Percentiles rank a stretch among this genome's conserved stretches.
These are phyloP conservation scores for Trinectes maculatus DNA, from an alignment of 2,113 vertebrate species.

Conservation along the genomic window DNA sequence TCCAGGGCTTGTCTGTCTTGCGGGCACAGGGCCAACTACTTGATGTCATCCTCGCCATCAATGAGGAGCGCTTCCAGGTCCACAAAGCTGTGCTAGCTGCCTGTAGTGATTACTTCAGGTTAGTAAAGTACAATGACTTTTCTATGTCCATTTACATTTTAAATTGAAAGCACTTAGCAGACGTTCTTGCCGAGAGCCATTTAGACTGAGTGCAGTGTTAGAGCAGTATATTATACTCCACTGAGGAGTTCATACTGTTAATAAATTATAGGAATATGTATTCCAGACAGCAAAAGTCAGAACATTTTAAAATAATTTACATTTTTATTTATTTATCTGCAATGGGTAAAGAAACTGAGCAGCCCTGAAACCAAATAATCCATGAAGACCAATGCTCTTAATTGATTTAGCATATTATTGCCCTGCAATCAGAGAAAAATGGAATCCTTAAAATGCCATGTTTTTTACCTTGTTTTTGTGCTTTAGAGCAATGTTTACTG, in stretches of 20 bases:
- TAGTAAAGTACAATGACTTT: constrained; percentile 43
- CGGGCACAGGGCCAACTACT: constrained; percentile 93
- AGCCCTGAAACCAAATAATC: no score
- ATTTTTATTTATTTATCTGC: neutral
- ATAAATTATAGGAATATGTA: no score
- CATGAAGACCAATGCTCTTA: neutral
- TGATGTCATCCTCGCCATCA: constrained; percentile 92
- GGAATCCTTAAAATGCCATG: neutral
- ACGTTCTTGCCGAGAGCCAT: constrained; percentile 1
- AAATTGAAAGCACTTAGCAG: constrained; percentile 32
- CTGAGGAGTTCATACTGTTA: no score
- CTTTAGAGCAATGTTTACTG: constrained; percentile 97
- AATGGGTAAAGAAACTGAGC: no score
- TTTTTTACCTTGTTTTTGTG: constrained; percentile 16
- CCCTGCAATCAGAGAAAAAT: neutral
- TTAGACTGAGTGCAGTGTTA: constrained; percentile 18
- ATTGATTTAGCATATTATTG: neutral
- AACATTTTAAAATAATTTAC: no score
- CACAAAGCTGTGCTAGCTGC: constrained; percentile 97
- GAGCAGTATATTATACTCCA: no score
- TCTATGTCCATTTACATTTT: constrained; percentile 29
- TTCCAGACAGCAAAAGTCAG: no score
- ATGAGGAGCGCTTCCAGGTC: constrained; percentile 92
- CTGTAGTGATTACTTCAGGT: constrained; percentile 99
- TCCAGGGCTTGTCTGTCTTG: constrained; percentile 91